These are phyloP conservation scores for Champsocephalus esox DNA, from an alignment of 2,797 vertebrate genomes.

Conservation along the genomic window DNA sequence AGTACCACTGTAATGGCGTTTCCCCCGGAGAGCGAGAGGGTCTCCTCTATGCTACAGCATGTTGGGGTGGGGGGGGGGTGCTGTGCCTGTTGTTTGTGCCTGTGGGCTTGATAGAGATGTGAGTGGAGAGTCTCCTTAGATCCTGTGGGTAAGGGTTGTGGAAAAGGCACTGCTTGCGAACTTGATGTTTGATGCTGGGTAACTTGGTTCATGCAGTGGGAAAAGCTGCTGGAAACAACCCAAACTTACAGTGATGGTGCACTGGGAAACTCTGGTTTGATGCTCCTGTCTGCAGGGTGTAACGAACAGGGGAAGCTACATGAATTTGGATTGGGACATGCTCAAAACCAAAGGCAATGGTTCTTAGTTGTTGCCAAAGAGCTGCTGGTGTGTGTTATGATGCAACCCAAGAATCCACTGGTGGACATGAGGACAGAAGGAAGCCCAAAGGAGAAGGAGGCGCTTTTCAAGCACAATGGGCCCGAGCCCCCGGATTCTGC, in stretches of 20 bases:
- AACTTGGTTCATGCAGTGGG: neutral
- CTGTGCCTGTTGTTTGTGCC: neutral
- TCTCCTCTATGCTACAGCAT: neutral
- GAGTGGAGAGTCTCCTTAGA: neutral
- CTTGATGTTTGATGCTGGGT: neutral
- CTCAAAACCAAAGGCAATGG: neutral
- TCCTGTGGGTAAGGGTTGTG: neutral
- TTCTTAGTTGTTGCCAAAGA: neutral
- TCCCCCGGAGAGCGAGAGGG: neutral
- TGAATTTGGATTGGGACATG: neutral
- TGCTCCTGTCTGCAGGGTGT: neutral
- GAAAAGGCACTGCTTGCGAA: neutral
- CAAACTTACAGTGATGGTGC: neutral
- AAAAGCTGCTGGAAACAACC: neutral
- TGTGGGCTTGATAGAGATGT: neutral
- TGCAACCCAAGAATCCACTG: constrained; percentile 9
- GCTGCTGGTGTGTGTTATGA: neutral
- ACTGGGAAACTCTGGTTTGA: neutral
- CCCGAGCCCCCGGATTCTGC: too few species aligned
- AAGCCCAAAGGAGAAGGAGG: neutral
- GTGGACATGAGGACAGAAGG: neutral
- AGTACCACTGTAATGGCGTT: neutral
- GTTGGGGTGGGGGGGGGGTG: neutral
- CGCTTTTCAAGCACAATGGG: neutral
- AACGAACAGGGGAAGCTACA: neutral